Evolutionary conservation across 2,797 vertebrate species (phyloP).

Genomic region (Liparis tanakae): DNA sequence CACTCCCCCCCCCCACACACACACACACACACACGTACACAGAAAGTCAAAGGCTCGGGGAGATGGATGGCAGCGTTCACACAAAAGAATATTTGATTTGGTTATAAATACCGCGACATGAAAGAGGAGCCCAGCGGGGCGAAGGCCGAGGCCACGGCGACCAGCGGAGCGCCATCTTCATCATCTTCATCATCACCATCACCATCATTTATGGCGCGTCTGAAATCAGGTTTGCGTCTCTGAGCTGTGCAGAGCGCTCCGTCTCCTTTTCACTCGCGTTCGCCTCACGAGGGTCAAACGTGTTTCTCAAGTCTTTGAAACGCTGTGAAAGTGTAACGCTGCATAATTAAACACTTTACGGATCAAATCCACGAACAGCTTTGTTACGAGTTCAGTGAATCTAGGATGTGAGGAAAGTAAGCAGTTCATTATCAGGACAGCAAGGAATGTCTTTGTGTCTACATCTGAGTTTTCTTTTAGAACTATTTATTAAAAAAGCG

Average conservation of each 20-base stretch:
- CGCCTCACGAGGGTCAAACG: neutral
- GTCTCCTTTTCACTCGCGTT: conserved; percentile 1
- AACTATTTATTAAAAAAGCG: too few species aligned
- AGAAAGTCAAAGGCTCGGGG: conserved; percentile 55
- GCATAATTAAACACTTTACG: neutral
- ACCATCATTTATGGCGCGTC: conserved; percentile 35
- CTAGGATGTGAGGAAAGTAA: neutral
- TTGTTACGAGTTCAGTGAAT: neutral
- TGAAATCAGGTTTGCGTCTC: conserved; percentile 43
- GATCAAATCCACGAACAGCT: neutral
- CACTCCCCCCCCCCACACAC: too few species aligned
- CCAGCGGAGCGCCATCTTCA: conserved; percentile 54
- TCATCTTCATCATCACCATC: neutral
- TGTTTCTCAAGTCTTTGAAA: conserved; percentile 8
- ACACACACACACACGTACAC: conserved; percentile 33
- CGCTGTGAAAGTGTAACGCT: neutral
- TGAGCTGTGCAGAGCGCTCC: conserved; percentile 32
- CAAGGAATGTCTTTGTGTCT: neutral
- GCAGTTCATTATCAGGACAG: neutral
- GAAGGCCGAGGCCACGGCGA: conserved; percentile 60
- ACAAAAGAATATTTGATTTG: conserved; percentile 87
- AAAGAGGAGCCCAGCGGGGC: conserved; percentile 75
- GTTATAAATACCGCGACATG: conserved; percentile 80
- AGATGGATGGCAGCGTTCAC: conserved; percentile 69
- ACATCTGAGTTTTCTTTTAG: neutral